Conservation (phyloP, 1,140 invertebrate genomes). For the Notospermus geniculatus region DNA sequence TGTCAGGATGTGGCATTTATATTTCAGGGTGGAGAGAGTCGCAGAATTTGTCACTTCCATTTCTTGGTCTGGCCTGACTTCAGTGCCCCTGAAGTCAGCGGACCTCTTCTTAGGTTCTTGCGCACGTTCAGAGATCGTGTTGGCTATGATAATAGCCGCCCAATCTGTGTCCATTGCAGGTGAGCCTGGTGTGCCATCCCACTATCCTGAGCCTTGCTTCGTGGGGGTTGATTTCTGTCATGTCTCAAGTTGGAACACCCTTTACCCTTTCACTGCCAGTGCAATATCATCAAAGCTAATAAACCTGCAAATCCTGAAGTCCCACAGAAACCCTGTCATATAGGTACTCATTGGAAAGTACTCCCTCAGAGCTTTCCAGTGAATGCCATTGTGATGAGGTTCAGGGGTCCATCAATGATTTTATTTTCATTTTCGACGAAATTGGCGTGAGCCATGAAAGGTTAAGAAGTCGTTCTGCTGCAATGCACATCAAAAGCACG, state of each 20-base stretch:
- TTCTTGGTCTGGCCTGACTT: constrained; percentile 99
- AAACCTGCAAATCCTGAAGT: too few species aligned
- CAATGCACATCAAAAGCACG: too few species aligned
- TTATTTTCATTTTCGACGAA: too few species aligned
- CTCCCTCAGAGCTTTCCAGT: too few species aligned
- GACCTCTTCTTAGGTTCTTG: constrained; percentile 94
- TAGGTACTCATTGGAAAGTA: too few species aligned
- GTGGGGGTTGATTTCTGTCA: constrained; percentile 20
- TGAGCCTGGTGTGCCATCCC: constrained; percentile 25
- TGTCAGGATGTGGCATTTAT: neutral
- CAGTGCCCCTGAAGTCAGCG: constrained; percentile 94
- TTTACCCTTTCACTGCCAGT: constrained; percentile 20
- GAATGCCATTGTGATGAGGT: too few species aligned
- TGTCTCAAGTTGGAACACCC: constrained; percentile 20
- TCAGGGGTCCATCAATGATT: too few species aligned
- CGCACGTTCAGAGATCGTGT: constrained; percentile 78
- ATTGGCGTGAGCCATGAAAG: too few species aligned
- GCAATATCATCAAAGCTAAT: constrained; percentile 17
- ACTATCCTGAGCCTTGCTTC: constrained; percentile 12
- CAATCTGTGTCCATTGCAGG: constrained; percentile 91
- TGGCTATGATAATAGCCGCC: constrained; percentile 75
- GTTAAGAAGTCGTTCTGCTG: too few species aligned
- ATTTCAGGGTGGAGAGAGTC: constrained; percentile 63
- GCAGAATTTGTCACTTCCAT: constrained; percentile 94
- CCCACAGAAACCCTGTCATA: too few species aligned